Evolutionary conservation across 2,113 vertebrate species (phyloP).

Genomic region (Crotalus viridis): DNA sequence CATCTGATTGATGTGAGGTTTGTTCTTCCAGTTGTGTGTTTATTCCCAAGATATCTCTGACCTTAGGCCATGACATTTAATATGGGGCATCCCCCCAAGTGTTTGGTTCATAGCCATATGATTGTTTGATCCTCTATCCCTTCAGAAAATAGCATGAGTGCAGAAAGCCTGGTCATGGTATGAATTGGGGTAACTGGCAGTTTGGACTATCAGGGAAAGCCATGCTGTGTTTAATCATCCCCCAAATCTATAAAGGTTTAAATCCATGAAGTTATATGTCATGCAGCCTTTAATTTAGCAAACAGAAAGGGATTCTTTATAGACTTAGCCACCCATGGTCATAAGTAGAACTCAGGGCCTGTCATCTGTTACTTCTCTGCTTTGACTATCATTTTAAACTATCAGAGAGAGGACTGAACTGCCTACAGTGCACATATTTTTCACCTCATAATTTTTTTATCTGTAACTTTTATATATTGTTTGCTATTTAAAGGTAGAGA

Average conservation of each 20-base stretch:
- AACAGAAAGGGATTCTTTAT: conserved; percentile 55
- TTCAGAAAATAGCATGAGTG: conserved; percentile 24
- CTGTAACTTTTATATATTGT: conserved; percentile 54
- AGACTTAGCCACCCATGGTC: conserved; percentile 63
- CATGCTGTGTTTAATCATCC: conserved; percentile 66
- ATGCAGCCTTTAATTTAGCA: conserved; percentile 68
- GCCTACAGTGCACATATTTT: conserved; percentile 45
- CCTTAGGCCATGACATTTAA: conserved; percentile 30
- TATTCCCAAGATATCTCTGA: conserved; percentile 35
- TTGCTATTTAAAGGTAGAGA: conserved; percentile 49
- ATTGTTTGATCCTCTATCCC: conserved; percentile 22
- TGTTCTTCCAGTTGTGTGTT: conserved; percentile 24
- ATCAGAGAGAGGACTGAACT: conserved; percentile 42
- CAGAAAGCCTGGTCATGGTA: conserved; percentile 21
- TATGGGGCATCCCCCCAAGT: background rate
- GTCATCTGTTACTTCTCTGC: conserved; percentile 56
- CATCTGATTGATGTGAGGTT: conserved; percentile 27
- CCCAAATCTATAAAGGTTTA: conserved; percentile 59
- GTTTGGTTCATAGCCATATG: conserved; percentile 12
- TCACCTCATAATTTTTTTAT: conserved; percentile 43
- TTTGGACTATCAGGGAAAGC: conserved; percentile 44
- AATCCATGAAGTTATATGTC: conserved; percentile 60
- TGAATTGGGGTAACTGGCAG: conserved; percentile 53
- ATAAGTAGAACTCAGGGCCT: conserved; percentile 61
- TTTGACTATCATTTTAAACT: conserved; percentile 60